A percentile compares a stretch with the other conserved stretches of the same genome.
Evolutionary conservation across 1,140 invertebrate species (phyloP).

Genomic region (Drosophila pruinosa): DNA sequence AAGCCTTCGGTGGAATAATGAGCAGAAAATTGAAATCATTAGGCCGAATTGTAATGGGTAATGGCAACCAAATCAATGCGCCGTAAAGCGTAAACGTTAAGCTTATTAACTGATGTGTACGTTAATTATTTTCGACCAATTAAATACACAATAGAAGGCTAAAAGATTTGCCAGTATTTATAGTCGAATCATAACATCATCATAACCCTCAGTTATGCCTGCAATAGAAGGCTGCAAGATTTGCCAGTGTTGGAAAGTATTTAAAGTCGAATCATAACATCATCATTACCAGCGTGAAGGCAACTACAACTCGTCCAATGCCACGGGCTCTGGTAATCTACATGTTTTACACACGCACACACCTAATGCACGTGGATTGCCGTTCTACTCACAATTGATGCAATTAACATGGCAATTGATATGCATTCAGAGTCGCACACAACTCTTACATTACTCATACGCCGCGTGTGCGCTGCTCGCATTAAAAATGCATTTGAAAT

Average conservation of each 20-base stretch:
- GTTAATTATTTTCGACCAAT: background rate
- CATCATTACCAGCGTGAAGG: slow-evolving; percentile 11
- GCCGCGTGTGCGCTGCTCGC: background rate
- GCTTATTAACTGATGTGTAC: slow-evolving; percentile 19
- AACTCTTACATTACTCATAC: slow-evolving; percentile 9
- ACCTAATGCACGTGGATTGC: background rate
- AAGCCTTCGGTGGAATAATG: background rate
- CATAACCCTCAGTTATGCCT: too few species aligned
- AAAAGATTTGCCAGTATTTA: background rate
- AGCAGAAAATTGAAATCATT: background rate
- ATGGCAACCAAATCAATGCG: background rate
- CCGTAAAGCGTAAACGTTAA: background rate
- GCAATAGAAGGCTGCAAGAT: background rate
- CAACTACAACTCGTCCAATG: slow-evolving; percentile 26
- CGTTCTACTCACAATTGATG: slow-evolving; percentile 15
- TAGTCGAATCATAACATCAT: slow-evolving; percentile 27
- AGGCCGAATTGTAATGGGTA: slow-evolving; percentile 1
- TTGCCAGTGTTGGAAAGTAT: slow-evolving; percentile 11
- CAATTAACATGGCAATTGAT: slow-evolving; percentile 35
- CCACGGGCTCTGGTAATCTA: slow-evolving; percentile 32
- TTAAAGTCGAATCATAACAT: slow-evolving; percentile 27
- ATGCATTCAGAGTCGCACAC: background rate
- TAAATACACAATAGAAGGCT: background rate
- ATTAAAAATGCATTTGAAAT: slow-evolving; percentile 36
- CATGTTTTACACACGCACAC: slow-evolving; percentile 21